Conservation (phyloP, 2,113 vertebrate species). For the Entomyzon cyanotis region DNA sequence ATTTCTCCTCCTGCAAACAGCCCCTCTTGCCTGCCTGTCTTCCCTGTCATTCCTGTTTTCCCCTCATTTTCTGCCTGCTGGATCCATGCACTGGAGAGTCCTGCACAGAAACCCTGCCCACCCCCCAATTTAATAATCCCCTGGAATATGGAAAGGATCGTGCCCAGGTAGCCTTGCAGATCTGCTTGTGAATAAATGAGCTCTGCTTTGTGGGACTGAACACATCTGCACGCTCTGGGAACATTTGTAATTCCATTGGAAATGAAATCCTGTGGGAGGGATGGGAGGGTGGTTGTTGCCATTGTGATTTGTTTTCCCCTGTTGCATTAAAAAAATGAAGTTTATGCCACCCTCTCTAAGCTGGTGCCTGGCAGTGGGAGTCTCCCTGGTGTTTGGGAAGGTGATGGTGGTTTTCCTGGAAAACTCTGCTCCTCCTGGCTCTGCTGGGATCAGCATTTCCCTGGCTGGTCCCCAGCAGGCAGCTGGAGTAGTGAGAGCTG, state of each 20-base stretch:
- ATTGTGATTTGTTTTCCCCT: background rate
- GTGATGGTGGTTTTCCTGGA: background rate
- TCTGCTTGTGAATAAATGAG: constrained; percentile 57
- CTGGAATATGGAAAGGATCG: constrained; percentile 33
- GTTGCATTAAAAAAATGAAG: background rate
- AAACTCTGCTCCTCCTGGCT: background rate
- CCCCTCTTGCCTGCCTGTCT: background rate
- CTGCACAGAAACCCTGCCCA: constrained; percentile 10
- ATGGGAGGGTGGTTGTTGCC: background rate
- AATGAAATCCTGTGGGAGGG: background rate
- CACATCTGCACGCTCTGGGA: background rate
- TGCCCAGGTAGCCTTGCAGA: constrained; percentile 33
- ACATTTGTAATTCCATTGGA: constrained; percentile 14
- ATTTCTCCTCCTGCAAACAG: background rate
- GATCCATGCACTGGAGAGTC: background rate
- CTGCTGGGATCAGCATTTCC: background rate
- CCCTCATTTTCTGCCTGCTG: background rate
- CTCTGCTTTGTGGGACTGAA: constrained; percentile 50
- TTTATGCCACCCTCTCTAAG: background rate
- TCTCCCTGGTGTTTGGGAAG: background rate
- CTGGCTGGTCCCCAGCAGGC: background rate
- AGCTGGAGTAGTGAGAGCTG: background rate
- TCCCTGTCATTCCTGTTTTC: background rate
- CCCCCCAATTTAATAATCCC: constrained; percentile 4
- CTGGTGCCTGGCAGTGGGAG: background rate